These are phyloP conservation scores for Mamestra brassicae DNA, from an alignment of 2,888 invertebrate genomes.

Conservation along the genomic window DNA sequence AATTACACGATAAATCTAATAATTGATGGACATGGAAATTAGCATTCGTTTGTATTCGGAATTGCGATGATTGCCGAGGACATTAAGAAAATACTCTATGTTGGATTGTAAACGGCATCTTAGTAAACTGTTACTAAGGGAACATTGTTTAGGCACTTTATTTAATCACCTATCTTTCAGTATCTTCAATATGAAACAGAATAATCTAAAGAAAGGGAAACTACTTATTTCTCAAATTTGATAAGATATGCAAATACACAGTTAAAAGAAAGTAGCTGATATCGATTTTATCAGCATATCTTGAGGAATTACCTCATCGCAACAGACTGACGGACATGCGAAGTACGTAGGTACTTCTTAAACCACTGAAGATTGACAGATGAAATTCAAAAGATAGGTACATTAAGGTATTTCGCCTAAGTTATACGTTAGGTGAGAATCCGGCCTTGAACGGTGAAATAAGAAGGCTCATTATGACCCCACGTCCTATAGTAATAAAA, in stretches of 20 bases:
- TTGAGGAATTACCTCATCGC: neutral
- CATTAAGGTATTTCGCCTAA: no score
- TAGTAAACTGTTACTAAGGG: neutral
- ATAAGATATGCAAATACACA: slow-evolving; percentile 31
- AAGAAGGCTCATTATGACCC: no score
- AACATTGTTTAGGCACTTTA: neutral
- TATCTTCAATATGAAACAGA: neutral
- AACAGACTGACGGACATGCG: neutral
- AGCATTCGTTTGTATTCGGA: no score
- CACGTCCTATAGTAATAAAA: no score
- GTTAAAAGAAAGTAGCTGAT: slow-evolving; percentile 25
- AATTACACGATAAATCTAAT: no score
- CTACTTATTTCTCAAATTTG: slow-evolving; percentile 7
- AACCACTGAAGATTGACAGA: neutral
- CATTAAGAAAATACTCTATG: no score
- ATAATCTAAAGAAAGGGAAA: slow-evolving; percentile 25
- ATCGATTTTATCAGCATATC: slow-evolving; percentile 1
- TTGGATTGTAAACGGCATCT: no score
- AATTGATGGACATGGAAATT: no score
- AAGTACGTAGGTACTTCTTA: neutral
- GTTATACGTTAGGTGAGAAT: no score
- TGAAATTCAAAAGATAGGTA: slow-evolving; percentile 4
- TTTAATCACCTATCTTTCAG: neutral
- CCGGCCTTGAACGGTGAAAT: no score
- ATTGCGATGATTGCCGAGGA: no score